Evolutionary conservation across 2,113 vertebrate genomes (phyloP), one percentile per base, ranked within the genome.

Genomic region (Silurus meridionalis): DNA sequence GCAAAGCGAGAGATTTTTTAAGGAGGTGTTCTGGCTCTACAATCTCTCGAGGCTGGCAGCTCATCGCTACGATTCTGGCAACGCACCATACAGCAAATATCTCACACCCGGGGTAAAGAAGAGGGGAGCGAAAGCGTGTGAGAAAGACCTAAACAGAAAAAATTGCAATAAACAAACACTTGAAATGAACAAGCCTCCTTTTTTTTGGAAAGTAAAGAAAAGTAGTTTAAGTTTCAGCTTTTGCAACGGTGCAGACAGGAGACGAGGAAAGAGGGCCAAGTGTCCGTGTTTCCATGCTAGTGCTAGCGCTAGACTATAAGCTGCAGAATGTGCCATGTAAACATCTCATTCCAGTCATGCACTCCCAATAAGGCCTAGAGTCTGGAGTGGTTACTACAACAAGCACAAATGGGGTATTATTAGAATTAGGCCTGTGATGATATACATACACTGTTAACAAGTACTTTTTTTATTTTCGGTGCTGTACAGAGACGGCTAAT

Each of bases 221-320:
- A 80, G 75, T 2, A 57, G 52, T 13, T 15, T 17, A 57, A 11
- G 78, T 13, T 37, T 17, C 46, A 28, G 78, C 21, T 48, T 53
- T 63, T 55, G 25, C 50, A 79, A 25, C 0, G 10, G 28, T 28
- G n/a, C 53, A 46, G 25, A 80, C 8, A 80, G 63, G 28, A 46
- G 75, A 23, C 8, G 10, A 37, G 60, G 25, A 80, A 19, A 14
- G 37, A 58, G 10, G 13, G 21, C 19, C 9, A n/a, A 37, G 17
- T 61, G 60, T 83, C 48, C 74, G 85, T 72, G 80, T 85, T 88
- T 85, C 80, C 85, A 86, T 86, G 21, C 77, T 77, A 88, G 82
- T 74, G 57, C 52, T 77, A 88, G 82, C 64, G 57, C 52, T 72
- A 64, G 63, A 67, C 71, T 87, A 83, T 66, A 87, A 75, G 85